Percentiles rank a stretch among this genome's conserved stretches.
These are phyloP conservation scores for Phaenicophaeus curvirostris DNA, from an alignment of 2,797 vertebrate species.

Conservation along the genomic window DNA sequence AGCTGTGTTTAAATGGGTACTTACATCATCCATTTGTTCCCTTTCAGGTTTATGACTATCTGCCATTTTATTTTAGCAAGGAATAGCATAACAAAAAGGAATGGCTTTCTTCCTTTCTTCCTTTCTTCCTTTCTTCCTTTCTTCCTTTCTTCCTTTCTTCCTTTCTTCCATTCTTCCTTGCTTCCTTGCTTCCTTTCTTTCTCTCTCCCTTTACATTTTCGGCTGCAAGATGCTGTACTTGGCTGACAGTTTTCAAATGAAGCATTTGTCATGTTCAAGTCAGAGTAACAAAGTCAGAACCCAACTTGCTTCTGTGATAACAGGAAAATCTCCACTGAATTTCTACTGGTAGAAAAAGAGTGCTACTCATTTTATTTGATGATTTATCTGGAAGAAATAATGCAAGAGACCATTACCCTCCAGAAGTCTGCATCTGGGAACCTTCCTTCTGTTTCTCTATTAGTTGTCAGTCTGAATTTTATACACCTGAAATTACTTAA, in stretches of 20 bases:
- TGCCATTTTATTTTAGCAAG: constrained; percentile 34
- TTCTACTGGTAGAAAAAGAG: not conserved
- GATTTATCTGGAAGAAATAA: not conserved
- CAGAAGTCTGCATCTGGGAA: not conserved
- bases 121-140: no score
- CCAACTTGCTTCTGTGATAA: not conserved
- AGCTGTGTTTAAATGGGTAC: not conserved
- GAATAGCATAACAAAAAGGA: not conserved
- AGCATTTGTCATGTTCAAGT: constrained; percentile 5
- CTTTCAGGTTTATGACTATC: constrained; percentile 29
- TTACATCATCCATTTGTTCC: constrained; percentile 36
- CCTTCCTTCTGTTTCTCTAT: not conserved
- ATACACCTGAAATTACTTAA: not conserved
- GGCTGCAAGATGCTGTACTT: not conserved
- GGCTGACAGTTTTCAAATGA: constrained; percentile 40
- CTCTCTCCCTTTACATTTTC: not conserved
- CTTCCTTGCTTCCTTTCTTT: no score
- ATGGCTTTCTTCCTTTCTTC: not conserved
- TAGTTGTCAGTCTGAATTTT: not conserved
- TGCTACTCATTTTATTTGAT: not conserved
- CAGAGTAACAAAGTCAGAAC: constrained; percentile 28
- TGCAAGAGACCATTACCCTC: not conserved
- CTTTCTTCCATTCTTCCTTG: not conserved
- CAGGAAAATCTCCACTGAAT: not conserved
- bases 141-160: no score